Evolutionary conservation across 2,113 vertebrate species (phyloP).

Genomic region (Prochilodus magdalenae): DNA sequence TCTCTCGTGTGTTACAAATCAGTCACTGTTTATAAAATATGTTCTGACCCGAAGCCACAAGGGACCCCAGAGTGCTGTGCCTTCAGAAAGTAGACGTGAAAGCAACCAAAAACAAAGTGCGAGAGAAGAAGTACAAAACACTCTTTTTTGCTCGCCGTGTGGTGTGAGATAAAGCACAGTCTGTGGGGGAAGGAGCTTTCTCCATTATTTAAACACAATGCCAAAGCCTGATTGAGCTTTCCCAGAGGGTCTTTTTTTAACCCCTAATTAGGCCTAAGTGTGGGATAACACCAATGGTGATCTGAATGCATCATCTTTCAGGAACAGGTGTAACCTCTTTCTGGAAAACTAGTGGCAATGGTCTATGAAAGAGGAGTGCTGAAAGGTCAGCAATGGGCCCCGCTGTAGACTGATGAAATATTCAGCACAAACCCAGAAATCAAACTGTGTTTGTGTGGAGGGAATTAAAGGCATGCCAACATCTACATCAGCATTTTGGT

Average conservation of each 20-base stretch:
- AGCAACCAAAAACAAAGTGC: slow-evolving; percentile 31
- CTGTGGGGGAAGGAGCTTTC: slow-evolving; percentile 30
- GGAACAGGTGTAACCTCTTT: neutral
- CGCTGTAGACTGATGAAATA: slow-evolving; percentile 16
- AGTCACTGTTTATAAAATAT: slow-evolving; percentile 75
- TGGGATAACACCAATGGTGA: neutral
- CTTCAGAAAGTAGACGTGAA: slow-evolving; percentile 28
- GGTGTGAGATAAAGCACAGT: slow-evolving; percentile 42
- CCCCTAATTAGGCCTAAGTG: neutral
- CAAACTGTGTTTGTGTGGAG: slow-evolving; percentile 24
- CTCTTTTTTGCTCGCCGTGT: slow-evolving; percentile 36
- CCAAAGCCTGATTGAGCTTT: neutral
- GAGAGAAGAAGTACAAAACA: slow-evolving; percentile 37
- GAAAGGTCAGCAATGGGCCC: slow-evolving; percentile 19
- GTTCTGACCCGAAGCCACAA: slow-evolving; percentile 55
- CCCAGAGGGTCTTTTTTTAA: neutral
- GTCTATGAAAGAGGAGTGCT: slow-evolving; percentile 1
- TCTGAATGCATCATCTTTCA: neutral
- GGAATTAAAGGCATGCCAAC: neutral
- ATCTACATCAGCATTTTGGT: slow-evolving; percentile 21
- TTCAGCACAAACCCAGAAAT: neutral
- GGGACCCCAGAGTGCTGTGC: slow-evolving; percentile 57
- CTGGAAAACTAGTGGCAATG: slow-evolving; percentile 6
- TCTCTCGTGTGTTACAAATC: slow-evolving; percentile 70
- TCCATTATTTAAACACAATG: slow-evolving; percentile 7